Evolutionary conservation across 1,140 invertebrate genomes (phyloP).

Genomic region (Orius insidiosus): DNA sequence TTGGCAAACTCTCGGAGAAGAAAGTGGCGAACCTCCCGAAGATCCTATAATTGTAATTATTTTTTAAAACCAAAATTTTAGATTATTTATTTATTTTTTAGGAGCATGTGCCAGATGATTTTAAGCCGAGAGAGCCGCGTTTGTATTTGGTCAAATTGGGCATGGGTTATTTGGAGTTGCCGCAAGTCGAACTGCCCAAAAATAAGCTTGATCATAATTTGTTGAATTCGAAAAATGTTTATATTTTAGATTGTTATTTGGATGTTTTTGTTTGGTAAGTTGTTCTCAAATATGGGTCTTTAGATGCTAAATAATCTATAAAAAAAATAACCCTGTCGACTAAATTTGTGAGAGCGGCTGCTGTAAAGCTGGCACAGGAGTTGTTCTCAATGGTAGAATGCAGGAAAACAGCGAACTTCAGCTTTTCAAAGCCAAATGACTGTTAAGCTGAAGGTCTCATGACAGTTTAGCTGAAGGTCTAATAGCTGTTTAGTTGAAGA

Average conservation of each 20-base stretch:
- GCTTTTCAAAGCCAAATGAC: conserved; percentile 97
- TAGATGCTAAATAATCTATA: too few relatives aligned
- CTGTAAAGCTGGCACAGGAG: conserved; percentile 89
- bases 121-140: conserved; percentile 53
- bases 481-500: too few relatives aligned
- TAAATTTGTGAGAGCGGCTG: conserved; percentile 83
- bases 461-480: too few relatives aligned
- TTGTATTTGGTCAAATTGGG: conserved; percentile 91
- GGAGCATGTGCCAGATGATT: conserved; percentile 70
- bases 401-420: conserved; percentile 61
- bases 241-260: conserved; percentile 86
- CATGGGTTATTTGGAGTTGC: conserved; percentile 96
- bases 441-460: too few relatives aligned
- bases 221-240: conserved; percentile 85
- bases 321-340: too few relatives aligned
- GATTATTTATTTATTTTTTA: conserved; percentile 24
- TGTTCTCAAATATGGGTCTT: too few relatives aligned
- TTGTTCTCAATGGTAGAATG: conserved; percentile 83
- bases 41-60: conserved; percentile 19
- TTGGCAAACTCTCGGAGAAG: conserved; percentile 51
- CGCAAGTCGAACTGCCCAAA: conserved; percentile 77
- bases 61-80: neutral
- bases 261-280: conserved; percentile 96
- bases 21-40: conserved; percentile 25
- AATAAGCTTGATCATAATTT: conserved; percentile 54